Evolutionary conservation across 2,113 vertebrate species (phyloP).

Genomic region (Lutjanus erythropterus): DNA sequence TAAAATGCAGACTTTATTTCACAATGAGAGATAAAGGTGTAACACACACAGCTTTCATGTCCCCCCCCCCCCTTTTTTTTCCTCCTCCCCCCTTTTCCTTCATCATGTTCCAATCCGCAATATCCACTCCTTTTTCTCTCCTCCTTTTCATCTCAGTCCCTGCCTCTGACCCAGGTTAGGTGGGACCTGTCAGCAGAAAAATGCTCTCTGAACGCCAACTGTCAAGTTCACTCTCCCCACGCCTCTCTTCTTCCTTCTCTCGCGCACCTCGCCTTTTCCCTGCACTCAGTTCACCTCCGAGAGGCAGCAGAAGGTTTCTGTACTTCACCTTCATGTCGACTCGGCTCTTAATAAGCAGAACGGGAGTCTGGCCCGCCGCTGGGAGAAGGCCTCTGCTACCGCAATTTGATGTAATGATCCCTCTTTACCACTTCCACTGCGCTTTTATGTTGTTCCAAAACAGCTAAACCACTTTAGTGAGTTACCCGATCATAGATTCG

Average conservation of each 20-base stretch:
- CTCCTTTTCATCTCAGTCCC: constrained; percentile 56
- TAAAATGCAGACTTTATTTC: constrained; percentile 47
- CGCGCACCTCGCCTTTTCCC: constrained; percentile 2
- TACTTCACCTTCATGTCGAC: constrained; percentile 67
- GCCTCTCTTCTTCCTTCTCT: constrained; percentile 32
- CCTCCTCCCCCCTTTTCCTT: background rate
- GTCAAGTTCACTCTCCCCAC: constrained; percentile 59
- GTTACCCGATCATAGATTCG: background rate
- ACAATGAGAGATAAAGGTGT: constrained; percentile 12
- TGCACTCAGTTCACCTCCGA: constrained; percentile 45
- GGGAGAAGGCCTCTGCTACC: constrained; percentile 10
- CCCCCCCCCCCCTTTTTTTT: background rate
- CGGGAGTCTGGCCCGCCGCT: constrained; percentile 7
- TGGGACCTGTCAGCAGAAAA: constrained; percentile 62
- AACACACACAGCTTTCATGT: constrained; percentile 21
- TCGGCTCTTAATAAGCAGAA: constrained; percentile 59
- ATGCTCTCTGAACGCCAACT: constrained; percentile 59
- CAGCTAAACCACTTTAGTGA: background rate
- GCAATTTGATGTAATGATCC: constrained; percentile 11
- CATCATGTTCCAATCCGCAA: constrained; percentile 20
- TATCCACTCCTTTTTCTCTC: constrained; percentile 16
- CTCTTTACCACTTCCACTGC: background rate
- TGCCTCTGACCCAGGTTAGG: constrained; percentile 52
- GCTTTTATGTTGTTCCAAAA: constrained; percentile 11
- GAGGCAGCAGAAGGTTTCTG: constrained; percentile 52